Evolutionary conservation across 2,797 vertebrate species (phyloP), one percentile per base, ranked within the genome.

Genomic region (Scolopax rusticola): DNA sequence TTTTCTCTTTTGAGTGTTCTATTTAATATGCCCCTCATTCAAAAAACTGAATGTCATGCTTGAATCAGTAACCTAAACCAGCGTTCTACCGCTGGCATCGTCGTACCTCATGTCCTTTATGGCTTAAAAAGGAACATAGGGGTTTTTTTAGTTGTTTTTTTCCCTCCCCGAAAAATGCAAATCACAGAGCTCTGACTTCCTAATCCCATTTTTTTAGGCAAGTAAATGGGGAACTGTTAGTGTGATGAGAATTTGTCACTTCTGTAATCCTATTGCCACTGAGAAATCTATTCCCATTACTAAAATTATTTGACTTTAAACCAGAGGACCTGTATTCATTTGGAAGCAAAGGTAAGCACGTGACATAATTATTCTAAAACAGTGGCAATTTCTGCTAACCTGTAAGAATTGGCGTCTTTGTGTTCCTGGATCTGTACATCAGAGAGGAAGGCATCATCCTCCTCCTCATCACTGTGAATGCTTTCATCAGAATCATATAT

Each of bases 401-500:
- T 99, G 97, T 99, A 99, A 36, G 99, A 99, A 97, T 98, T 99
- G 70, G 99, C 98, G 95, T 99, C 99, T 56, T 98, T 99, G 97
- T 99, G 99, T 90, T 99, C 99, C 4, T 98, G 99, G 74, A 99
- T 99, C 97, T 99, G 99, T 32, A 98, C 98, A 89, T 99, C 99
- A 36, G 99, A 99, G 78, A 99, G 98, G 97, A 99, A 99, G 89
- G 99, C 98, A 7, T 99, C 99, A 0, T 99, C 99, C 2, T 98
- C 98, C 15, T 99, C 99, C 18, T 99, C 98, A 9, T 99, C 99
- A 85, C 99, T 99, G 25, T 99, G 98, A 43, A 99, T 98, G 75
- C 99, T 99, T 97, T 99, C 99, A 84, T 99, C 99, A 15, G 99
- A 99, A 97, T 99, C 99, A 18, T 98, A 99, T 90, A 99, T 98